Conservation (phyloP, 2,888 invertebrate species). For the Drosophila demipolita region DNA sequence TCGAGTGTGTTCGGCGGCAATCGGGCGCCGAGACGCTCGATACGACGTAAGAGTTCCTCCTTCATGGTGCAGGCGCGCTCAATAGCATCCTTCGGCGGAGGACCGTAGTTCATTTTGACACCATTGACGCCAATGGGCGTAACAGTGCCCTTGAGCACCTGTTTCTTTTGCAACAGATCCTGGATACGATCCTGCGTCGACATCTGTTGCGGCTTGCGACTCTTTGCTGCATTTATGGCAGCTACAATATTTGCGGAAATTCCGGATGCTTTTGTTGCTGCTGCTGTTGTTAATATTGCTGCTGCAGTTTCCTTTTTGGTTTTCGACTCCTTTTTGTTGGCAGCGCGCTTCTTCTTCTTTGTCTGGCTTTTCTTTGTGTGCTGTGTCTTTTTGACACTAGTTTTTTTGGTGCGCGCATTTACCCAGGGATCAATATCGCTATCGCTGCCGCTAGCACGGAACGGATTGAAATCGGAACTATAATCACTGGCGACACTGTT, state of each 20-base stretch:
- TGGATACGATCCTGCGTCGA: slow-evolving; percentile 93
- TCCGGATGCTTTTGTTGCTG: slow-evolving; percentile 13
- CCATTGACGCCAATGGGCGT: slow-evolving; percentile 84
- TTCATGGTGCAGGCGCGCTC: slow-evolving; percentile 97
- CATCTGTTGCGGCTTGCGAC: slow-evolving; percentile 74
- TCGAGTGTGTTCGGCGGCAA: slow-evolving; percentile 99
- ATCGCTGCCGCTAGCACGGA: slow-evolving; percentile 91
- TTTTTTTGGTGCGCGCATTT: slow-evolving; percentile 88
- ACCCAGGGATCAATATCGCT: slow-evolving; percentile 94
- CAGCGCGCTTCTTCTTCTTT: slow-evolving; percentile 37
- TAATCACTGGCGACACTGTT: slow-evolving; percentile 84
- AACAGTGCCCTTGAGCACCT: slow-evolving; percentile 83
- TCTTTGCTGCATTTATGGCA: slow-evolving; percentile 68
- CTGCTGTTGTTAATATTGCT: background rate
- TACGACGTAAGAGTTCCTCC: slow-evolving; percentile 93
- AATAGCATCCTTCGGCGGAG: slow-evolving; percentile 93
- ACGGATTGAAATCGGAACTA: slow-evolving; percentile 96
- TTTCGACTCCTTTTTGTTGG: slow-evolving; percentile 47
- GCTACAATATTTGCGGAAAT: slow-evolving; percentile 61
- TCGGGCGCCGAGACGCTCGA: slow-evolving; percentile 93
- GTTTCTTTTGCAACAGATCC: slow-evolving; percentile 87
- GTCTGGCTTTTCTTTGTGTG: slow-evolving; percentile 64
- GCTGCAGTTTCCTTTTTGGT: slow-evolving; percentile 41
- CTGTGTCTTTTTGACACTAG: slow-evolving; percentile 80
- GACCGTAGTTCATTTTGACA: slow-evolving; percentile 83